A percentile compares a stretch with the other conserved stretches of the same genome.
phyloP scores from a whole-genome alignment of 2,797 vertebrate species.

The Psittacula derbiana region DNA sequence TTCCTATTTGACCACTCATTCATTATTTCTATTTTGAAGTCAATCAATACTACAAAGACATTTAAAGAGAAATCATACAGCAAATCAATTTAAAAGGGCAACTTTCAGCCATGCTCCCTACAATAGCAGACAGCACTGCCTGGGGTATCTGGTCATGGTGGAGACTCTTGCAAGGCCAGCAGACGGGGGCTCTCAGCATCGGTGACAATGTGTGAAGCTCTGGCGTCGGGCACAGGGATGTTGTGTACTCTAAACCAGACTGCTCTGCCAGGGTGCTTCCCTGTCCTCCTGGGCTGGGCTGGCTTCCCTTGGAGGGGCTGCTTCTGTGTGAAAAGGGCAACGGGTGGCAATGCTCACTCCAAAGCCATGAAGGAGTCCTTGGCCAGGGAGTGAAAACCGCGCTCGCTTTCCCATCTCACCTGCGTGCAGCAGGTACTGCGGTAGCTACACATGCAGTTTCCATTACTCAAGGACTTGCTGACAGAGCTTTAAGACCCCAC shows the following conservation, averaged over 20 bases:
- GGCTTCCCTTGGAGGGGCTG: background rate
- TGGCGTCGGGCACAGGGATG: background rate
- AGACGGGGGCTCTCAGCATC: background rate
- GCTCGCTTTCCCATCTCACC: background rate
- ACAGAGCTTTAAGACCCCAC: background rate
- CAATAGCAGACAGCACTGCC: background rate
- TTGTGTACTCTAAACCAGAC: background rate
- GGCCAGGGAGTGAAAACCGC: background rate
- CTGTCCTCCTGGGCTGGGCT: background rate
- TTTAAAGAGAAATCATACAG: background rate
- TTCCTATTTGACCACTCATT: background rate
- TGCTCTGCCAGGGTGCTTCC: background rate
- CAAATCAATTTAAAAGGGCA: background rate
- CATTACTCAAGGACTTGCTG: background rate
- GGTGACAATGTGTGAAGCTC: rapidly evolving
- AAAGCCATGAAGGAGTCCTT: background rate
- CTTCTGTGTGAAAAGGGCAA: conserved; percentile 36
- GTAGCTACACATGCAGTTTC: background rate
- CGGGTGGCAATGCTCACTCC: background rate
- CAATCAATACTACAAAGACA: background rate
- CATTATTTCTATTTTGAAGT: background rate
- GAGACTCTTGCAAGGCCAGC: background rate
- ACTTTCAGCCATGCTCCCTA: background rate
- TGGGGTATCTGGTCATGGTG: rapidly evolving
- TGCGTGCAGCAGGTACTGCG: background rate